A percentile compares a stretch with the other conserved stretches of the same genome.
phyloP scores from a whole-genome alignment of 2,113 vertebrate genomes.

The rabbit (Oryctolagus cuniculus) region DNA sequence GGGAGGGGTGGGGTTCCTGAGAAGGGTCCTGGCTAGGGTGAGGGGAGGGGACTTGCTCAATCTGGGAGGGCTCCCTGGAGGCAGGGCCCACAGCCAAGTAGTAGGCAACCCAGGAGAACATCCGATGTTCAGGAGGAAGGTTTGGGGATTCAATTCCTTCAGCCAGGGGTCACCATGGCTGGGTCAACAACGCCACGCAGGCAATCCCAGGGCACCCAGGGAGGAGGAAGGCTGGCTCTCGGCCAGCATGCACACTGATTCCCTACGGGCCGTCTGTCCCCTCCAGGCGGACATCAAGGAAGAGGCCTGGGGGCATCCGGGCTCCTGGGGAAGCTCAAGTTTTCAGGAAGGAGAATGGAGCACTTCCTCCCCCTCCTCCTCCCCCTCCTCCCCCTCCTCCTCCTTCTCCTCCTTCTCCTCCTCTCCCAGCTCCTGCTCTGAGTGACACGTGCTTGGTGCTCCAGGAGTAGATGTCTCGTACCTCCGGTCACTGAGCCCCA shows the following conservation, averaged over 20 bases:
- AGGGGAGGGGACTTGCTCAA: background rate
- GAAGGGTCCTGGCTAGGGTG: conserved; percentile 18
- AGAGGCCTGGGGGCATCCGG: background rate
- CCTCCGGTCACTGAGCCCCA: background rate
- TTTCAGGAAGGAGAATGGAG: background rate
- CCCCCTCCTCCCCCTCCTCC: background rate
- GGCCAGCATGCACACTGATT: background rate
- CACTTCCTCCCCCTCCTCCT: background rate
- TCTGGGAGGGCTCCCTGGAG: conserved; percentile 17
- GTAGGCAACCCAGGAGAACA: background rate
- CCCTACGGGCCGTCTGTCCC: background rate
- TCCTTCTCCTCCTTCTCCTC: background rate
- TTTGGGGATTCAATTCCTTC: too few species aligned
- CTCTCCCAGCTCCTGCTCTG: background rate
- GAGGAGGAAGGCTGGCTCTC: background rate
- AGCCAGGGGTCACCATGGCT: too few species aligned
- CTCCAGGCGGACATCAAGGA: background rate
- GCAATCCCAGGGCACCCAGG: background rate
- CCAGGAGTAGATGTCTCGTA: background rate
- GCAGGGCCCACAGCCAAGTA: background rate
- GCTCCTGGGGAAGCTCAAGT: background rate
- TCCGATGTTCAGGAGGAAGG: too few species aligned
- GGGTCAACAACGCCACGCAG: too few species aligned
- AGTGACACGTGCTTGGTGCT: background rate
- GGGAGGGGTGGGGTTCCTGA: background rate